Percentiles rank a stretch among this genome's conserved stretches.
phyloP scores from a whole-genome alignment of 1,140 invertebrate genomes.

The Drosophila saltans region DNA sequence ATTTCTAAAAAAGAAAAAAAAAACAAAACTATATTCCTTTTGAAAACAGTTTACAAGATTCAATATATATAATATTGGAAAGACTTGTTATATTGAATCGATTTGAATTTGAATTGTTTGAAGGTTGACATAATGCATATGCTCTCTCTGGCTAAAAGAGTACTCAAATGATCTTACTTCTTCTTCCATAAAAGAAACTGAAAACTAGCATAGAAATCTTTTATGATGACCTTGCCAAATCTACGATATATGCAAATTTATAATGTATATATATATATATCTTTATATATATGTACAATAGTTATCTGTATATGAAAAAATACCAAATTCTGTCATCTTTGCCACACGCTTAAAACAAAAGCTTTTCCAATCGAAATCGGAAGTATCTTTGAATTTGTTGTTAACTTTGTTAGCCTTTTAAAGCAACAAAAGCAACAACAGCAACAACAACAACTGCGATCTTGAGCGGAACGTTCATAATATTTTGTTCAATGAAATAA shows the following conservation, averaged over 20 bases:
- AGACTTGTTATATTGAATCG: too few relatives aligned
- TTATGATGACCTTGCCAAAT: slow-evolving; percentile 10
- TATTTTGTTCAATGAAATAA: slow-evolving; percentile 78
- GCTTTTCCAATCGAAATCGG: slow-evolving; percentile 53
- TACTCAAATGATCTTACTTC: not conserved
- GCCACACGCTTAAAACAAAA: slow-evolving; percentile 30
- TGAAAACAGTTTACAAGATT: too few relatives aligned
- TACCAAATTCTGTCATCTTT: slow-evolving; percentile 7
- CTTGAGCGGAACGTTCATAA: slow-evolving; percentile 79
- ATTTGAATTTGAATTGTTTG: too few relatives aligned
- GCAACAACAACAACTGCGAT: slow-evolving; percentile 49
- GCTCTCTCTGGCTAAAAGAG: not conserved
- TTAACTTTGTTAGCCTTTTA: slow-evolving; percentile 39
- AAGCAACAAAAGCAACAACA: slow-evolving; percentile 17
- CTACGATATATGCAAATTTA: not conserved
- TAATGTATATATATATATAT: not conserved
- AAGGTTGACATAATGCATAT: not conserved
- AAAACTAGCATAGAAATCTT: slow-evolving; percentile 7
- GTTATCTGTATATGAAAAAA: slow-evolving; percentile 3
- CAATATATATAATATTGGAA: too few relatives aligned
- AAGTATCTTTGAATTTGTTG: slow-evolving; percentile 48
- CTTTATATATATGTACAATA: not conserved
- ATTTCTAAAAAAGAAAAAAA: not conserved
- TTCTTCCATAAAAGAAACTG: slow-evolving; percentile 4
- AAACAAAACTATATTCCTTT: too few relatives aligned